These are phyloP conservation scores for Theristicus caerulescens DNA, from an alignment of 2,113 vertebrate genomes.

Conservation along the genomic window DNA sequence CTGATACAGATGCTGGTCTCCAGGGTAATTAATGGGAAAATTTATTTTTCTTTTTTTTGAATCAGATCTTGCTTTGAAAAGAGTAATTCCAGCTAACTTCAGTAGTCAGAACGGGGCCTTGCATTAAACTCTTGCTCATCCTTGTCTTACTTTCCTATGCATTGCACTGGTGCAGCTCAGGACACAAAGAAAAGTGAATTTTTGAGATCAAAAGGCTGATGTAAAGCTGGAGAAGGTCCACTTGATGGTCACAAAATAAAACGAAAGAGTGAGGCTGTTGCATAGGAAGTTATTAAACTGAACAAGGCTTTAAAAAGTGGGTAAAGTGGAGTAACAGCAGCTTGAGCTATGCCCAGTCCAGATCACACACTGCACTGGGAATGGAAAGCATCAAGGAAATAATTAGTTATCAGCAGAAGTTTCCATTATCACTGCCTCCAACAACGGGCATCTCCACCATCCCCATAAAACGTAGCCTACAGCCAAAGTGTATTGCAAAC, in stretches of 20 bases:
- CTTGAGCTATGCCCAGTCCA: background rate
- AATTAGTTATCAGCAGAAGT: background rate
- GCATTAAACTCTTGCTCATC: background rate
- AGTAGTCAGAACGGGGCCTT: background rate
- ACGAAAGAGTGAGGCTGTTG: background rate
- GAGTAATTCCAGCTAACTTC: background rate
- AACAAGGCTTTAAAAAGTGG: background rate
- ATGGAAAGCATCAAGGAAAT: background rate
- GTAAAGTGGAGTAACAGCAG: background rate
- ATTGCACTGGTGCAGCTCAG: rapidly evolving
- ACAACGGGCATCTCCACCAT: rapidly evolving
- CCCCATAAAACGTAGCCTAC: background rate
- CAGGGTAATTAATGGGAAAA: background rate
- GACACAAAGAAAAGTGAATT: background rate
- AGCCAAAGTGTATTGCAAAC: rapidly evolving
- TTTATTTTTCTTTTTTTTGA: background rate
- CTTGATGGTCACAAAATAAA: background rate
- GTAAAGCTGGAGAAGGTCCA: background rate
- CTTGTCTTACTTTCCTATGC: background rate
- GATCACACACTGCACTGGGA: background rate
- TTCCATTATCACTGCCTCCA: background rate
- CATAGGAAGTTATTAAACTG: background rate
- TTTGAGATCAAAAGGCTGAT: background rate
- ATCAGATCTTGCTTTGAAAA: background rate
- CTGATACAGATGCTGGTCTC: background rate